These are phyloP conservation scores for Limosa lapponica DNA, from an alignment of 2,797 vertebrate genomes.

Conservation along the genomic window DNA sequence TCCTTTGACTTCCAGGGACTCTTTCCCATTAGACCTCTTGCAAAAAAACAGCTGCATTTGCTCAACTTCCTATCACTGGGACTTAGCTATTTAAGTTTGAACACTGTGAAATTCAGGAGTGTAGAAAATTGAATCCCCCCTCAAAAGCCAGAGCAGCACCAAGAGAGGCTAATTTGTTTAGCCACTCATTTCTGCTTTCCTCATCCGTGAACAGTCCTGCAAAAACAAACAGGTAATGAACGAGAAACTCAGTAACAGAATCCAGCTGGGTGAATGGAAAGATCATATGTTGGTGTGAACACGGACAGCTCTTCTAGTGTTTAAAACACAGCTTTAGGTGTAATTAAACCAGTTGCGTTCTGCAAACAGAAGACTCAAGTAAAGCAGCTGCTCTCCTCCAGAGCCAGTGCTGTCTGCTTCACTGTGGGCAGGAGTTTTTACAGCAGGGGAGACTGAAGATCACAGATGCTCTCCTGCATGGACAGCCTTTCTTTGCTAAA, in stretches of 20 bases:
- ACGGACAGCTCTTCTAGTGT: neutral
- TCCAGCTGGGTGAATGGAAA: conserved; percentile 1
- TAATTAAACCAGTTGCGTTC: neutral
- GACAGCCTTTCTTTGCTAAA: neutral
- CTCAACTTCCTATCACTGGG: neutral
- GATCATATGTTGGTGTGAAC: neutral
- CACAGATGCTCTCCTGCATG: neutral
- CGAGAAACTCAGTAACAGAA: neutral
- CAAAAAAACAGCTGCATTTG: neutral
- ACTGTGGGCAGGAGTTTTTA: neutral
- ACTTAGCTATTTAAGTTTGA: neutral
- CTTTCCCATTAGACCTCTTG: neutral
- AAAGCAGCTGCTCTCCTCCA: neutral
- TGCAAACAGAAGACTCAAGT: neutral
- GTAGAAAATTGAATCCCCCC: neutral
- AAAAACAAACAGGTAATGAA: neutral
- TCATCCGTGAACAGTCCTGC: neutral
- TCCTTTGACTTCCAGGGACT: neutral
- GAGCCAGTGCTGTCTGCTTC: neutral
- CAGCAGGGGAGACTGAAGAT: neutral
- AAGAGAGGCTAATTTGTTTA: neutral
- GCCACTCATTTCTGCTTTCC: neutral
- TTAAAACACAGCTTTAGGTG: neutral
- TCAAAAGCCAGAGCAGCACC: neutral
- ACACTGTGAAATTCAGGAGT: neutral